Evolutionary conservation across 2,888 invertebrate species (phyloP).

Genomic region (Ashinkailepas kermadecensis): DNA sequence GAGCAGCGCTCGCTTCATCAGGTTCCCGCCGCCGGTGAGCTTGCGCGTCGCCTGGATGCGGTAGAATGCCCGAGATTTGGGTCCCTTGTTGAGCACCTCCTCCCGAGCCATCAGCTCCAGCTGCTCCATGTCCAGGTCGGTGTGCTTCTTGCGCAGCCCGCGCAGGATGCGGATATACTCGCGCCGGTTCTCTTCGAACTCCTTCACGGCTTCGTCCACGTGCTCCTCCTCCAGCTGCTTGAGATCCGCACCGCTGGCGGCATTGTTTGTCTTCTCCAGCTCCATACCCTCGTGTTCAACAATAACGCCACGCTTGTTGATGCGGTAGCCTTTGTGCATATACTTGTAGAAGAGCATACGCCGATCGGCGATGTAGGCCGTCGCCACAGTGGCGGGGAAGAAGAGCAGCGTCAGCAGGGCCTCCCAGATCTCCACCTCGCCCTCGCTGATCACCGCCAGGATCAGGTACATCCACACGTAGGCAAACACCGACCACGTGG

Average conservation of each 20-base stretch:
- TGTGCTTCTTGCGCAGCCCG: constrained; percentile 83
- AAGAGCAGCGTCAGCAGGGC: constrained; percentile 89
- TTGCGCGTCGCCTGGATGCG: constrained; percentile 92
- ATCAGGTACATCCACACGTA: constrained; percentile 98
- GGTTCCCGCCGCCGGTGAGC: constrained; percentile 87
- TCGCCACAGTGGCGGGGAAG: constrained; percentile 92
- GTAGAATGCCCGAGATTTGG: constrained; percentile 93
- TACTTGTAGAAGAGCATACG: constrained; percentile 76
- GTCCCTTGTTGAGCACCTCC: constrained; percentile 80
- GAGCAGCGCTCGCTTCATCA: constrained; percentile 76
- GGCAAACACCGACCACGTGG: constrained; percentile 95
- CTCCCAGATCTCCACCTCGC: constrained; percentile 92
- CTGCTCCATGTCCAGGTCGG: constrained; percentile 80
- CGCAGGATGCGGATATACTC: constrained; percentile 88
- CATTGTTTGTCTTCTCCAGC: constrained; percentile 49
- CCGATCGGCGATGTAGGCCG: constrained; percentile 93
- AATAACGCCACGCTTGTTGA: constrained; percentile 82
- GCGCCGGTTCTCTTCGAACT: constrained; percentile 83
- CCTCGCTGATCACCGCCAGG: constrained; percentile 75
- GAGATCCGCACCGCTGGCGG: constrained; percentile 51
- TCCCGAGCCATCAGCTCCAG: constrained; percentile 90
- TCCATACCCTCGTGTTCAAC: constrained; percentile 70
- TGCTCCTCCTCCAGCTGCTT: constrained; percentile 55
- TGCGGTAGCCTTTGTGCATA: constrained; percentile 77
- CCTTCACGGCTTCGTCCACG: constrained; percentile 48